Evolutionary conservation across 2,113 vertebrate species (phyloP).

Genomic region (Pimephales promelas): DNA sequence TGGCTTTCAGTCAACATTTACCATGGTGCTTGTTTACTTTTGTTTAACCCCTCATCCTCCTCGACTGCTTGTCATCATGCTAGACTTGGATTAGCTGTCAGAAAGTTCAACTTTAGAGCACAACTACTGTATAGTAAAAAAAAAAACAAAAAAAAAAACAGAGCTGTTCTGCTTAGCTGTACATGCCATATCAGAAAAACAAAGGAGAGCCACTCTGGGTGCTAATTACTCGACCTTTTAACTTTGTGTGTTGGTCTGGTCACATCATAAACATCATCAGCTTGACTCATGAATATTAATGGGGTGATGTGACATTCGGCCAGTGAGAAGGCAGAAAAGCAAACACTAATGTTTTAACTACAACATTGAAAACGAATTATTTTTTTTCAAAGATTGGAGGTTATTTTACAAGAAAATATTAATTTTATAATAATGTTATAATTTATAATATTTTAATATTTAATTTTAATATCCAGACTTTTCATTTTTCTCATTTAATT

Average conservation of each 20-base stretch:
- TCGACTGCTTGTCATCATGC: slow-evolving; percentile 4
- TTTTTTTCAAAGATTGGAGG: too few relatives aligned
- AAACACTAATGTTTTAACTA: not conserved
- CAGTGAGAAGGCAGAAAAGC: not conserved
- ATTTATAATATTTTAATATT: too few relatives aligned
- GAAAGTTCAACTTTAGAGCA: not conserved
- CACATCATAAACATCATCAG: slow-evolving; percentile 1
- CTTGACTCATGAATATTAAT: slow-evolving; percentile 26
- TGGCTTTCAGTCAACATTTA: slow-evolving; percentile 42
- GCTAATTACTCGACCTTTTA: slow-evolving; percentile 10
- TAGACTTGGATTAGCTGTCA: slow-evolving; percentile 9
- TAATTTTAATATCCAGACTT: too few relatives aligned
- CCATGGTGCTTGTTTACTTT: slow-evolving; percentile 40
- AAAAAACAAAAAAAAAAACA: not conserved
- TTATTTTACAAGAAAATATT: too few relatives aligned
- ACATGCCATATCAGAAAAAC: slow-evolving; percentile 8
- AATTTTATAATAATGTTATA: too few relatives aligned
- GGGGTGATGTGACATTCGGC: not conserved
- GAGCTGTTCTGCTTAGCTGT: slow-evolving; percentile 6
- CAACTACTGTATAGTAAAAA: not conserved
- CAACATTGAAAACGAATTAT: too few relatives aligned
- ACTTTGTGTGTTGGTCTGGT: slow-evolving; percentile 12
- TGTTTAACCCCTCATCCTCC: slow-evolving; percentile 29
- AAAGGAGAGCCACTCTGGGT: not conserved
- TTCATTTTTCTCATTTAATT: too few relatives aligned